Conservation (phyloP, 2,888 invertebrate species). For the Heteromyza rotundicornis region DNA sequence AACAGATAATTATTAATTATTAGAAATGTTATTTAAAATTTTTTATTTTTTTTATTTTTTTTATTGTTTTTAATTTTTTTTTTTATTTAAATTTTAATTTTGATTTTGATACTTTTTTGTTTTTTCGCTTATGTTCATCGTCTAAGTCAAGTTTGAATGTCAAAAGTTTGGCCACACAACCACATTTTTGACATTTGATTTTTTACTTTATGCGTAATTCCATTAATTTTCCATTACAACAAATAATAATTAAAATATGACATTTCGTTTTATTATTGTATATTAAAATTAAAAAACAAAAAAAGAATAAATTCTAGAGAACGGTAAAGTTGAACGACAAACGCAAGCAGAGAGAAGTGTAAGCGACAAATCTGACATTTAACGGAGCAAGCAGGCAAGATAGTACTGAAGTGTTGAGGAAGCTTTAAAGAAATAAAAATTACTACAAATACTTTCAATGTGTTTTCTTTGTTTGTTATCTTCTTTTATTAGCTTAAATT, state of each 20-base stretch:
- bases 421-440: too few relatives aligned
- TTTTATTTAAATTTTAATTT: not conserved
- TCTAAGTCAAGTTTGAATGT: constrained; percentile 48
- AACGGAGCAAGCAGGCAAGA: constrained; percentile 21
- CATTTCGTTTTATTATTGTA: constrained; percentile 28
- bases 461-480: too few relatives aligned
- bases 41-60: constrained; percentile 16
- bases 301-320: too few relatives aligned
- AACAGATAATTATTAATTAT: constrained; percentile 64
- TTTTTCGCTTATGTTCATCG: constrained; percentile 39
- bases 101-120: not conserved
- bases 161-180: constrained; percentile 18
- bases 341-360: not conserved
- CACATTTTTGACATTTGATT: constrained; percentile 19
- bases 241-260: constrained; percentile 15
- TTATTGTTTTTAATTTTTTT: constrained; percentile 8
- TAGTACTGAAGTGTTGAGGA: not conserved
- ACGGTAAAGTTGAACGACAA: constrained; percentile 1
- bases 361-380: constrained; percentile 29
- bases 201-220: constrained; percentile 37
- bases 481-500: too few relatives aligned
- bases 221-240: constrained; percentile 29
- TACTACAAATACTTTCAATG: too few relatives aligned
- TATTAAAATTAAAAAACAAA: not conserved
- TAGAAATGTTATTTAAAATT: constrained; percentile 60